phyloP scores from a whole-genome alignment of 2,888 invertebrate species.

The Drosophila crucigera region DNA sequence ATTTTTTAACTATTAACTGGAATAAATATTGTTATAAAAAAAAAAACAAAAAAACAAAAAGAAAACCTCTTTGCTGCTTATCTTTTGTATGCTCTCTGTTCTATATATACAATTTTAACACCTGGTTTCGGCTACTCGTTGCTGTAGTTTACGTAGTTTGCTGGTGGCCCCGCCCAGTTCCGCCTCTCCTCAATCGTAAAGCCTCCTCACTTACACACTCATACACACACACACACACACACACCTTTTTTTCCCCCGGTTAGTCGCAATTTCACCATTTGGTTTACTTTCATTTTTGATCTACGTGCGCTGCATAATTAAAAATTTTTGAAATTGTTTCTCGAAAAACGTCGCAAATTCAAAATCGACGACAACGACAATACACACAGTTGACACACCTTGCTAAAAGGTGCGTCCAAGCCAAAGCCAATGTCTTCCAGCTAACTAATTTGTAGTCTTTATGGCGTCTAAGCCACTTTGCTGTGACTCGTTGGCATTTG shows the following conservation, averaged over 20 bases:
- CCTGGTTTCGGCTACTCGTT: slow-evolving; percentile 47
- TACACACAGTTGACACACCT: slow-evolving; percentile 55
- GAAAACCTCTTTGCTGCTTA: slow-evolving; percentile 28
- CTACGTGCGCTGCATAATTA: slow-evolving; percentile 75
- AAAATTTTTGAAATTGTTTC: slow-evolving; percentile 59
- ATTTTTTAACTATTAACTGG: slow-evolving; percentile 69
- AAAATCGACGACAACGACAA: slow-evolving; percentile 29
- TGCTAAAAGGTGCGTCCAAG: slow-evolving; percentile 61
- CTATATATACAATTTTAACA: slow-evolving; percentile 47
- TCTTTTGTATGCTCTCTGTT: slow-evolving; percentile 20
- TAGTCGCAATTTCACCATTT: slow-evolving; percentile 73
- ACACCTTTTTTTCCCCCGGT: slow-evolving; percentile 25
- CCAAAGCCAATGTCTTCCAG: slow-evolving; percentile 23
- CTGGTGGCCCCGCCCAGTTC: slow-evolving; percentile 14
- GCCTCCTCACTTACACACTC: slow-evolving; percentile 19
- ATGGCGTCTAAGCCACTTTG: slow-evolving; percentile 10
- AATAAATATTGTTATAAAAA: slow-evolving; percentile 52
- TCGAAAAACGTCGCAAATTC: slow-evolving; percentile 58
- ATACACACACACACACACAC: slow-evolving; percentile 17
- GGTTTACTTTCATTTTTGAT: slow-evolving; percentile 76
- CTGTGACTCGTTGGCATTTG: slow-evolving; percentile 35
- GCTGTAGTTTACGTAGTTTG: slow-evolving; percentile 20
- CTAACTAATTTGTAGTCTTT: slow-evolving; percentile 58
- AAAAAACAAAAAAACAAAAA: slow-evolving; percentile 3
- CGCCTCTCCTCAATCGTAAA: slow-evolving; percentile 22